Conservation (phyloP, 2,888 invertebrate species). For the Ditula angustiorana region DNA sequence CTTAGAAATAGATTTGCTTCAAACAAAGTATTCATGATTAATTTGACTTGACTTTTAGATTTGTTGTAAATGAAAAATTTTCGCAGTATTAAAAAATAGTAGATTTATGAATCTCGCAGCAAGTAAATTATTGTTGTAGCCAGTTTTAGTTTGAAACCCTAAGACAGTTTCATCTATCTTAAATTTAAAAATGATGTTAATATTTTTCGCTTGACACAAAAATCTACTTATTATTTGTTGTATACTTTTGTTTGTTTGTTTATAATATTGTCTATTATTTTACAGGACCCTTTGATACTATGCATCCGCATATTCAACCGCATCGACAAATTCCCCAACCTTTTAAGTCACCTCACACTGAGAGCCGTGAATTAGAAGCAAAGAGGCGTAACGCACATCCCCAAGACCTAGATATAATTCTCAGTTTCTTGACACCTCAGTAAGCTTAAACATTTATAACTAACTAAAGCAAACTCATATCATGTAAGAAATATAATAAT, state of each 20-base stretch:
- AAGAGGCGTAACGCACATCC: constrained; percentile 62
- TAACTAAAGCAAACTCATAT: background rate
- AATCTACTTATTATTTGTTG: no score
- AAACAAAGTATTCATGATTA: no score
- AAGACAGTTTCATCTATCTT: no score
- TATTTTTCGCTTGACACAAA: no score
- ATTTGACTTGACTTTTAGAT: no score
- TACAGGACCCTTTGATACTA: constrained; percentile 56
- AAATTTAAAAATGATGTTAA: no score
- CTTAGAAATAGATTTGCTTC: no score
- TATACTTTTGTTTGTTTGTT: background rate
- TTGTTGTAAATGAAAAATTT: no score
- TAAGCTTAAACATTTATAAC: constrained; percentile 50
- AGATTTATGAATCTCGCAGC: no score
- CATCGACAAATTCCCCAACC: constrained; percentile 51
- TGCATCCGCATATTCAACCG: constrained; percentile 21
- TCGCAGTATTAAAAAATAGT: no score
- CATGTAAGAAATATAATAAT: background rate
- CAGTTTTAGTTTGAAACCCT: no score
- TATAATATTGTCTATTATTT: constrained; percentile 31
- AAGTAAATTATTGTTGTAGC: no score
- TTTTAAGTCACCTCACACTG: constrained; percentile 48
- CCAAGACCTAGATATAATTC: constrained; percentile 71
- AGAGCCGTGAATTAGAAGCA: constrained; percentile 54
- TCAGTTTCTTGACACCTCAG: constrained; percentile 60